Base-by-base conservation (phyloP, 2,113 vertebrate species). In the Tragelaphus buxtoni region DNA sequence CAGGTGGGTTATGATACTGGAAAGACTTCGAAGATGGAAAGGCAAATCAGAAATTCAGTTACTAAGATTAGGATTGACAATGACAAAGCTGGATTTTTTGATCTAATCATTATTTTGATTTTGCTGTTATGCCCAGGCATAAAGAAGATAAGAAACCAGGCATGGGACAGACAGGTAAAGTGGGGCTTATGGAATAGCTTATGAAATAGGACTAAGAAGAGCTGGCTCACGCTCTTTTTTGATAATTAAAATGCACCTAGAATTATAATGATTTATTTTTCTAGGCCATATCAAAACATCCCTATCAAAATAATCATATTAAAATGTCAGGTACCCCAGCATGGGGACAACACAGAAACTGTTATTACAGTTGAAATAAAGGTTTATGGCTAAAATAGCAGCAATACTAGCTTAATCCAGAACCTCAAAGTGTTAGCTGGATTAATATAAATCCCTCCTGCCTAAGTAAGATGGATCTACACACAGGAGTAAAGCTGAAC, bases 251-350 rank as follows among this genome's bases (percentile, higher is more conserved):
- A 96, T 84, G 39, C 17, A 94, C n/a, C 72, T 92, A 81, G 85
- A 92, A 92, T 79, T 32, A 0, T 80, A 96, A 96, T 51, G 22
- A 88, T 93, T 95, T 92, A 65, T 61, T 97, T 95, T 98, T 94
- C 88, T 92, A 82, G 81, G 91, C 9, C 84, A 84, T 51, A 90
- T 95, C 80, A 96, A 97, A 94, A 89, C 89, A 94, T 87, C 13
- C 76, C 13, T 65, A 90, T 93, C 87, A 83, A 94, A 94, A 95
- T 72, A 87, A 96, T 95, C 90, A 90, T 80, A 95, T 95, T 97
- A 93, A 96, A 95, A 91, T 82, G 49, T 69, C 63, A 88, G 60
- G 18, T 35, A 61, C 80, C 7, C 17, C 95, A 95, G 83, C 74
- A 74, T 91, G 92, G 35, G n/a, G 51, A 47, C 86, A 47, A 42